phyloP scores from a whole-genome alignment of 2,113 vertebrate genomes.

The Narcine bancroftii region DNA sequence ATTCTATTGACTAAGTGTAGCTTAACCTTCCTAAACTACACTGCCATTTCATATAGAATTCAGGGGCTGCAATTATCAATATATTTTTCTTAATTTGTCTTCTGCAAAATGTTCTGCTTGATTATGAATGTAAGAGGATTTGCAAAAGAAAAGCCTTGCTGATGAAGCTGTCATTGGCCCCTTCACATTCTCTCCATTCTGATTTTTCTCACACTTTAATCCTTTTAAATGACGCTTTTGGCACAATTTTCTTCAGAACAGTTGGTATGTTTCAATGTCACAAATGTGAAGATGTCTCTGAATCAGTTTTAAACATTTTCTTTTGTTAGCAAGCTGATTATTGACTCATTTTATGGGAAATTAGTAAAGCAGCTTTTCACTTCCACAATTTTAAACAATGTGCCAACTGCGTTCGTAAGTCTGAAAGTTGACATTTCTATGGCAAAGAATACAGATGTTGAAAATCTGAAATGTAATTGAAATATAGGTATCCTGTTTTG shows the following conservation, averaged over 20 bases:
- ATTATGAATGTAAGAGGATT: constrained; percentile 4
- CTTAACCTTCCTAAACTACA: background rate
- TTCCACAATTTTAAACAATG: background rate
- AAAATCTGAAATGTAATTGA: background rate
- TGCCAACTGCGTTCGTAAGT: background rate
- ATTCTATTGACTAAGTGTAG: background rate
- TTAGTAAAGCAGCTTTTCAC: background rate
- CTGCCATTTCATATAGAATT: background rate
- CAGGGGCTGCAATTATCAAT: background rate
- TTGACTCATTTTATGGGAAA: background rate
- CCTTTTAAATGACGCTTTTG: background rate
- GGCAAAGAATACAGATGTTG: background rate
- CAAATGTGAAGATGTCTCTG: background rate
- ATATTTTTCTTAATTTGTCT: background rate
- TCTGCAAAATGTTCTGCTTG: background rate
- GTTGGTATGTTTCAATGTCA: background rate
- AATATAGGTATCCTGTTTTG: background rate
- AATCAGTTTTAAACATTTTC: background rate
- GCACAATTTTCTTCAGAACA: background rate
- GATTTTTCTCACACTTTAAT: background rate
- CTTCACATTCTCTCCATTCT: background rate
- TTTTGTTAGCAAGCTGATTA: background rate
- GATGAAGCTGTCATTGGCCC: constrained; percentile 14
- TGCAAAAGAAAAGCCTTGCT: background rate
- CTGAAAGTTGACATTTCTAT: background rate